A percentile compares a stretch with the other conserved stretches of the same genome.
Conservation (phyloP, 2,888 invertebrate genomes). For the Ochropacha duplaris region DNA sequence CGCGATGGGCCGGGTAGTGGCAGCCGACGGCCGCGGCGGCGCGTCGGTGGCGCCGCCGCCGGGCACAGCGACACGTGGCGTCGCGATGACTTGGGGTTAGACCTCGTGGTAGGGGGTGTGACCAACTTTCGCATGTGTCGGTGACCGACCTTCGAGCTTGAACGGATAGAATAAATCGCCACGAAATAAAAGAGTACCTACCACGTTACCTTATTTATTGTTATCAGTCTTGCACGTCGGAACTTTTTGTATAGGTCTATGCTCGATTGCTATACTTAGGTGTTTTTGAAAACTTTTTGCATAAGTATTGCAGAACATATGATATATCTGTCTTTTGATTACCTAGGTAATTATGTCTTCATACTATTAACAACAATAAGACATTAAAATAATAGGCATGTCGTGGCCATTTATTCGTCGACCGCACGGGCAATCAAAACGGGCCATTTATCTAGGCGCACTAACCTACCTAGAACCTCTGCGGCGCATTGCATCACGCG, state of each 20-base stretch:
- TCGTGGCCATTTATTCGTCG: neutral
- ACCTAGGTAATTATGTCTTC: no score
- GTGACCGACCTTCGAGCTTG: constrained; percentile 79
- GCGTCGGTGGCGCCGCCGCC: constrained; percentile 28
- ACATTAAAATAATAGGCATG: neutral
- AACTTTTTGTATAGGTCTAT: constrained; percentile 10
- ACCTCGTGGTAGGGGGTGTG: constrained; percentile 53
- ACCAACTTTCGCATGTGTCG: constrained; percentile 72
- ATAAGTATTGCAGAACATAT: neutral
- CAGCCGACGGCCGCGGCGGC: no score
- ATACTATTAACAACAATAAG: neutral
- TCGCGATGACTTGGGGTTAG: constrained; percentile 28
- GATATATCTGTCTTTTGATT: neutral
- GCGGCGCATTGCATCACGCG: constrained; percentile 71
- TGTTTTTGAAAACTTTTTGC: neutral
- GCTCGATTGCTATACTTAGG: constrained; percentile 1
- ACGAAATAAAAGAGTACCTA: constrained; percentile 56
- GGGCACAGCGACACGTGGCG: constrained; percentile 53
- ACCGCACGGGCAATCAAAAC: constrained; percentile 47
- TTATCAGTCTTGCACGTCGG: constrained; percentile 35
- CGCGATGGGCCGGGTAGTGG: constrained; percentile 6
- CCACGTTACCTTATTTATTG: constrained; percentile 62
- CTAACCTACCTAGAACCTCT: constrained; percentile 66
- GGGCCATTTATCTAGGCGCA: constrained; percentile 56
- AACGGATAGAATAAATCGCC: constrained; percentile 61